Conservation (phyloP, 2,888 invertebrate species). For the Lasiommata megera region DNA sequence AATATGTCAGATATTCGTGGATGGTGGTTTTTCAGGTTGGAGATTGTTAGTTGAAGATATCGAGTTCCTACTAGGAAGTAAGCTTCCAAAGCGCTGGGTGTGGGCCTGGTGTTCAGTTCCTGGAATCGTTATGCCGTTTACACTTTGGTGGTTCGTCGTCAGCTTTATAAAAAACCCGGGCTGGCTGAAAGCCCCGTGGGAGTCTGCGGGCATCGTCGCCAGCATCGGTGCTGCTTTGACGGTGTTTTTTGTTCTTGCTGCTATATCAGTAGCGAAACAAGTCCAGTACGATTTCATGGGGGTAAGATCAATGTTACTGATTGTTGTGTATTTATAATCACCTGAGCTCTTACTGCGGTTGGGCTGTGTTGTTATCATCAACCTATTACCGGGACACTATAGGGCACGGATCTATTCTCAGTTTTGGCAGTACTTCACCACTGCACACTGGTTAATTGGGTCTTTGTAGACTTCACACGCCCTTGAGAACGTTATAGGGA, state of each 20-base stretch:
- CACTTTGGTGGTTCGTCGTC: constrained; percentile 53
- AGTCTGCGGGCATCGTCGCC: constrained; percentile 37
- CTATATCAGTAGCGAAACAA: constrained; percentile 52
- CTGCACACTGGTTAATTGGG: no score
- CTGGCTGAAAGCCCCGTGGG: constrained; percentile 50
- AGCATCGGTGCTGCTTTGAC: constrained; percentile 34
- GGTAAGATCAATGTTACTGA: no score
- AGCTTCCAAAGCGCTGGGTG: constrained; percentile 50
- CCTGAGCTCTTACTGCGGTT: no score
- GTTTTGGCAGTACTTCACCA: no score
- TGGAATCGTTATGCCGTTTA: constrained; percentile 42
- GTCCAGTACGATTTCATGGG: constrained; percentile 56
- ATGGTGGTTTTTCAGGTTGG: constrained; percentile 58
- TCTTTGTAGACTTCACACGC: no score
- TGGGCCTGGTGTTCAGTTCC: constrained; percentile 57
- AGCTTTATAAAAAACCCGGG: constrained; percentile 30
- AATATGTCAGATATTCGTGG: no score
- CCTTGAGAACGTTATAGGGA: no score
- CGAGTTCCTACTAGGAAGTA: constrained; percentile 54
- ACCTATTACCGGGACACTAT: no score
- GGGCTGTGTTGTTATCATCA: no score
- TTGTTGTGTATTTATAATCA: no score
- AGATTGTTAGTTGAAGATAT: constrained; percentile 58
- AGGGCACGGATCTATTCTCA: no score
- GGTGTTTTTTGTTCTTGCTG: constrained; percentile 43